Base-by-base conservation (phyloP, 2,113 vertebrate species). In the Oreamnos americanus region DNA sequence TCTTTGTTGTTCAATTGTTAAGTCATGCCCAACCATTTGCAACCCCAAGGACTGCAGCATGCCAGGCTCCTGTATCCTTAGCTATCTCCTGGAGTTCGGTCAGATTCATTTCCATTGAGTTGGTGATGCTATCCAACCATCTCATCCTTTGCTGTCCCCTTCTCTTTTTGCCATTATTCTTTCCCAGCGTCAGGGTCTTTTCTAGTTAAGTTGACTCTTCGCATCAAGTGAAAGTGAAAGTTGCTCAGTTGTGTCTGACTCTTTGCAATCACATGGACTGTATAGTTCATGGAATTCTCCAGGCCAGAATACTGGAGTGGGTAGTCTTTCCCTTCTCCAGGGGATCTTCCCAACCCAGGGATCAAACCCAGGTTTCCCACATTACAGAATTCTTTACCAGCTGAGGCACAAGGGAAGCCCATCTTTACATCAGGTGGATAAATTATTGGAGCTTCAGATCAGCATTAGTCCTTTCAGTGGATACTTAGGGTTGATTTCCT, bases 91-190 rank as follows among this genome's bases (percentile, higher is more conserved):
- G 21, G 36, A 76, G 12, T 76, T 76, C 14, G 36, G 23, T 76
- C 71, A 26, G 15, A 43, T 76, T 76, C 71, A 76, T 76, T 25
- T 26, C 36, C 36, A 76, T 14, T 76, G 71, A 43, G 23, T 26
- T 3, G 23, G 71, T 76, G 28, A 76, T 76, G 23, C 71, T 43
- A 76, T 76, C 71, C 71, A 76, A 14, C 36, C 21, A 76, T 76
- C 36, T 76, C 71, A 43, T 43, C 36, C 71, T 43, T 43, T 76
- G 71, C 36, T 43, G 12, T 43, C 36, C 36, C 36, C 36, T 76
- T 76, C 36, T 76, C 12, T 30, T 76, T 74, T 43, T 76, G 11
- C 36, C 0, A 0, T 76, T 12, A 43, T 2, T 43, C 36, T 74
- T 43, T 76, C 71, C 71, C 71, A 76, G 23, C 23, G 14, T 43